Evolutionary conservation across 2,888 invertebrate genomes (phyloP).

Genomic region (Agriotes lineatus): DNA sequence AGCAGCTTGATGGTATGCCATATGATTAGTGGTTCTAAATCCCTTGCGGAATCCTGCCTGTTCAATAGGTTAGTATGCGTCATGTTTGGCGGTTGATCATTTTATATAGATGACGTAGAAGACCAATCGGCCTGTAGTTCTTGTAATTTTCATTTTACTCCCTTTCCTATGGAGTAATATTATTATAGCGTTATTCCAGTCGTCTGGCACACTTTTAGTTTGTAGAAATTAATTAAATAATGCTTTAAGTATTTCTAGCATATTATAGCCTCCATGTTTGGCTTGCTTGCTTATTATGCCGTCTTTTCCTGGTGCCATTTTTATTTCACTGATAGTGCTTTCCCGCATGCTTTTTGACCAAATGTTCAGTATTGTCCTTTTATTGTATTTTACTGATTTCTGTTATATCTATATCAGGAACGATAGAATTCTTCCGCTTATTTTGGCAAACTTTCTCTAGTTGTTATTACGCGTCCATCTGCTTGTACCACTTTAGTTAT

Average conservation of each 20-base stretch:
- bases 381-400: background rate
- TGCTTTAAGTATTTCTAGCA: background rate
- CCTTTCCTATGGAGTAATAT: background rate
- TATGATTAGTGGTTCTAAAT: background rate
- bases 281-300: background rate
- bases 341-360: background rate
- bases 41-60: no score
- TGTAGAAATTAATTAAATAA: background rate
- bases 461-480: background rate
- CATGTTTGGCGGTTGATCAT: background rate
- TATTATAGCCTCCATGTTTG: background rate
- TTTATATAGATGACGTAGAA: background rate
- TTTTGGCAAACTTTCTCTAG: background rate
- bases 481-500: slow-evolving; percentile 4
- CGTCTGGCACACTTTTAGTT: background rate
- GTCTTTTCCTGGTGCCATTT: background rate
- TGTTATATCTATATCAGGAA: background rate
- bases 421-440: background rate
- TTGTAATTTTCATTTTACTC: background rate
- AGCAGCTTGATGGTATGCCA: background rate
- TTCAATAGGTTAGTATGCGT: background rate
- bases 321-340: background rate
- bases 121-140: background rate
- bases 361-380: background rate
- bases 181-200: background rate